Evolutionary conservation across 2,797 vertebrate species (phyloP).

Genomic region (Sternarchorhynchus goeldii): DNA sequence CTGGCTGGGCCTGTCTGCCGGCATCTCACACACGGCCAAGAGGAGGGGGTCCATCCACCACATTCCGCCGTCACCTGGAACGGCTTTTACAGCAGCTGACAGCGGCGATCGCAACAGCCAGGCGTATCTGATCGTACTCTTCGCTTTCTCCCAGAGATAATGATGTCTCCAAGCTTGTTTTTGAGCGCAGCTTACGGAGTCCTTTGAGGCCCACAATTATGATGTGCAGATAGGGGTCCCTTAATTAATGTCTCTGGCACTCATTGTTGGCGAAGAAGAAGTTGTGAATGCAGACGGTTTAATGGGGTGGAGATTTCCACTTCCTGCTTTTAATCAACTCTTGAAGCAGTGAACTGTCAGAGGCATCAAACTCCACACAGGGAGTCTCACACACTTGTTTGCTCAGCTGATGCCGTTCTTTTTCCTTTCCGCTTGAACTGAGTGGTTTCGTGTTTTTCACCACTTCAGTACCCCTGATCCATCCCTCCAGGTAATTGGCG

Average conservation of each 20-base stretch:
- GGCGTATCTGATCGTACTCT: slow-evolving; percentile 43
- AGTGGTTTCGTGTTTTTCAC: not conserved
- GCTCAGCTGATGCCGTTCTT: too few relatives aligned
- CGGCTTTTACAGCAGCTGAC: slow-evolving; percentile 32
- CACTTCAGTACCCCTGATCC: slow-evolving; percentile 1
- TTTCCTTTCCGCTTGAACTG: not conserved
- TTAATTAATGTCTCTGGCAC: slow-evolving; percentile 41
- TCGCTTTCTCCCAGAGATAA: slow-evolving; percentile 55
- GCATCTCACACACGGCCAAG: too few relatives aligned
- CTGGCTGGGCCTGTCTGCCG: not conserved
- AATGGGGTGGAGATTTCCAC: not conserved
- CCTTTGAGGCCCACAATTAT: slow-evolving; percentile 51
- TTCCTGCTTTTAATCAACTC: slow-evolving; percentile 31
- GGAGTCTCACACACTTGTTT: too few relatives aligned
- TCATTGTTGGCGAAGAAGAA: slow-evolving; percentile 26
- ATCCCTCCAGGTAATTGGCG: slow-evolving; percentile 3
- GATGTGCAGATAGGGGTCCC: slow-evolving; percentile 42
- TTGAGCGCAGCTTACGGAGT: slow-evolving; percentile 33
- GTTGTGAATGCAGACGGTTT: slow-evolving; percentile 14
- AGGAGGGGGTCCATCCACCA: slow-evolving; percentile 14
- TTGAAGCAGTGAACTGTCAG: not conserved
- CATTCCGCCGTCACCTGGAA: slow-evolving; percentile 22
- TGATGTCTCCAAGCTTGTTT: slow-evolving; percentile 40
- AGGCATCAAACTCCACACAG: not conserved
- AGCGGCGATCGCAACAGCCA: slow-evolving; percentile 9